Evolutionary conservation across 2,888 invertebrate species (phyloP).

Genomic region (Pammene fasciana): DNA sequence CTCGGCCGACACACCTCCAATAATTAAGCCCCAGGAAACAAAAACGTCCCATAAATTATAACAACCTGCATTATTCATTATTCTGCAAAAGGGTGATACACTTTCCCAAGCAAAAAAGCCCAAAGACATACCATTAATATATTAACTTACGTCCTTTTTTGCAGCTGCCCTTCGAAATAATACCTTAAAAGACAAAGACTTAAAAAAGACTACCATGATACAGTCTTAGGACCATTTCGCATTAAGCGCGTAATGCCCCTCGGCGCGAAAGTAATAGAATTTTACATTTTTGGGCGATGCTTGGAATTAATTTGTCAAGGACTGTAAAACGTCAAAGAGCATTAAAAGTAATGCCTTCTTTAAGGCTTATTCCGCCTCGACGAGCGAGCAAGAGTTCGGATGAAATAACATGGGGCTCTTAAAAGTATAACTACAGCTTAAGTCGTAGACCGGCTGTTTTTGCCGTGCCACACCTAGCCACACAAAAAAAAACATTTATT

Average conservation of each 20-base stretch:
- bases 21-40: constrained; percentile 8
- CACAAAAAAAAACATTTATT: too few relatives aligned
- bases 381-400: not conserved
- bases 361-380: not conserved
- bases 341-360: constrained; percentile 9
- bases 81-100: constrained; percentile 27
- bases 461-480: too few relatives aligned
- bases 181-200: not conserved
- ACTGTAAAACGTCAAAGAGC: constrained; percentile 14
- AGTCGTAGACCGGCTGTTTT: too few relatives aligned
- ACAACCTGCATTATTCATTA: constrained; percentile 26
- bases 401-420: not conserved
- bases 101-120: not conserved
- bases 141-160: not conserved
- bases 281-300: constrained; percentile 26
- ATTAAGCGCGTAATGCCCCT: constrained; percentile 4
- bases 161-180: not conserved
- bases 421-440: too few relatives aligned
- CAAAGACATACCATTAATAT: not conserved
- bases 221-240: not conserved
- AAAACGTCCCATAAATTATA: constrained; percentile 20
- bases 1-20: not conserved
- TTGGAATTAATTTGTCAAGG: constrained; percentile 34
- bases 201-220: not conserved
- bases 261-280: constrained; percentile 22